Evolutionary conservation across 2,797 vertebrate genomes (phyloP), one percentile per base, ranked within the genome.

Genomic region (Crax fasciolata): DNA sequence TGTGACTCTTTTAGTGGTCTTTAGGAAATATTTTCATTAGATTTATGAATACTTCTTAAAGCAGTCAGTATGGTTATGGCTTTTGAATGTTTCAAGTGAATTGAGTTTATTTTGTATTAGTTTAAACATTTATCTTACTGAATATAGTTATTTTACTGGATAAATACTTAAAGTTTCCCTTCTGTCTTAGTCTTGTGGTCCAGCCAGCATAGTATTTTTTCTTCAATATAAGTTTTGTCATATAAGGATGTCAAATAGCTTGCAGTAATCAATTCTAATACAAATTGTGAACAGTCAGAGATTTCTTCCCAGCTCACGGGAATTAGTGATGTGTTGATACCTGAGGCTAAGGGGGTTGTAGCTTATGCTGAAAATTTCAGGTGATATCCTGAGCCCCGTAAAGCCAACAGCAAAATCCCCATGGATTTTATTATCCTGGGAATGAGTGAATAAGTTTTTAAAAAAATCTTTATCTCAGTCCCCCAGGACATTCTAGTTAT

Each of bases 51-150:
- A 35, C 35, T 35, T 8, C 35, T 35, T 35, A 35, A 35, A 7
- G 35, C 38, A 39, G 15, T 67, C 58, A n/a, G 8, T 51, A 20
- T 65, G 15, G 0, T 77, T 84, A 74, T 89, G 17, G 16, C 21
- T 86, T 5, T 39, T 55, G 24, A 54, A 13, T 38, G 9, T 72
- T 85, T 93, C 61, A 93, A 92, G 51, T 41, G 20, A 82, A 59
- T 94, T 84, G 41, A 61, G 27, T 65, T 87, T 77, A 76, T 87
- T 83, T 89, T 51, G 9, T 74, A 7, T 55, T 68, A 46, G 39
- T 49, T 93, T 79, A 90, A 91, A 78, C 13, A 81, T 85, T 95
- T 84, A 57, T 39, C 35, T 71, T 79, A 39, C n/a, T 65, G 24
- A 39, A 81, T 51, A 86, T 66, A 84, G 81, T 87, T 78, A 54